phyloP scores from a whole-genome alignment of 2,797 vertebrate species.

The Rhinophrynus dorsalis region DNA sequence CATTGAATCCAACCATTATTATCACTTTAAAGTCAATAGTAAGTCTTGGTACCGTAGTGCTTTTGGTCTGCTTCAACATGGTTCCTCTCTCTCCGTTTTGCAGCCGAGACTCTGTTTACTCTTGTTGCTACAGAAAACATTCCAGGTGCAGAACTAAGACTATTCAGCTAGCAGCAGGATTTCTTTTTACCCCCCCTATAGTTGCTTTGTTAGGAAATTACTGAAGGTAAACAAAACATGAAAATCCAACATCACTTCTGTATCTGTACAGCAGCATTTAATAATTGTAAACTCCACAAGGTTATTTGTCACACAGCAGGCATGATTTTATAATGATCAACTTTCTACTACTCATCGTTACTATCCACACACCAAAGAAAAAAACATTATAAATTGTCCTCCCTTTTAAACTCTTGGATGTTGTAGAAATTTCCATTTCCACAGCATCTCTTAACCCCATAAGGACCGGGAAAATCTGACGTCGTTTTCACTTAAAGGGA shows the following conservation, averaged over 20 bases:
- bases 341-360: neutral
- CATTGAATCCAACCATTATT: no score
- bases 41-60: no score
- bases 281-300: conserved; percentile 23
- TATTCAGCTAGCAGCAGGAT: conserved; percentile 30
- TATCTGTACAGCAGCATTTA: conserved; percentile 24
- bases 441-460: no score
- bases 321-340: neutral
- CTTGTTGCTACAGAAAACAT: neutral
- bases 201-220: conserved; percentile 30
- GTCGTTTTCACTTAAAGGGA: no score
- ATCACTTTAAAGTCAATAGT: no score
- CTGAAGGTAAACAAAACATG: conserved; percentile 37
- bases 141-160: conserved; percentile 29
- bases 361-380: no score
- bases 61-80: no score
- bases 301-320: conserved; percentile 41
- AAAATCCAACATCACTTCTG: conserved; percentile 14
- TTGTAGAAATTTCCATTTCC: no score
- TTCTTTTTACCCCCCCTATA: conserved; percentile 15
- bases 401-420: no score
- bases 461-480: no score
- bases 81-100: no score
- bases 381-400: no score
- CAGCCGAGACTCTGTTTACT: conserved; percentile 26